phyloP scores from a whole-genome alignment of 2,797 vertebrate genomes.

The Tympanoctomys barrerae region DNA sequence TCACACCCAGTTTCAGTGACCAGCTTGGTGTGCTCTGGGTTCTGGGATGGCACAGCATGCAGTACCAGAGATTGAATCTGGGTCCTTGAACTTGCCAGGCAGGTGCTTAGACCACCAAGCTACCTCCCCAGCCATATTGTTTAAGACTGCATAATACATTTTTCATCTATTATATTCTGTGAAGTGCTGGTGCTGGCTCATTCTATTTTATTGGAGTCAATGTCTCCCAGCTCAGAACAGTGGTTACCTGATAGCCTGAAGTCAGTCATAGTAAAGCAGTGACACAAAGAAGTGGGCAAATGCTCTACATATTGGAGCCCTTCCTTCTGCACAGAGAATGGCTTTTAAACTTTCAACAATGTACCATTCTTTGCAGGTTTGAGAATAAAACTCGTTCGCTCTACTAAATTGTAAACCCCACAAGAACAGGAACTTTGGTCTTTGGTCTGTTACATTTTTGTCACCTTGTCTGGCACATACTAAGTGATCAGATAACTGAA shows the following conservation, averaged over 20 bases:
- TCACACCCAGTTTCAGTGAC: too few species aligned
- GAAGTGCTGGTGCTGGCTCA: background rate
- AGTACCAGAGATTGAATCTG: too few species aligned
- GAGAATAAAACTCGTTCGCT: background rate
- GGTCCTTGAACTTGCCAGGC: too few species aligned
- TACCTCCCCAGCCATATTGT: too few species aligned
- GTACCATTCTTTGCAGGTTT: background rate
- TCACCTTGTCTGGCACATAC: background rate
- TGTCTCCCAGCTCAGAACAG: background rate
- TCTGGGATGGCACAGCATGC: too few species aligned
- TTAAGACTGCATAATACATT: background rate
- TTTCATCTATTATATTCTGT: background rate
- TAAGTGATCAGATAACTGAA: conserved; percentile 41
- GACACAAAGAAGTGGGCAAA: background rate
- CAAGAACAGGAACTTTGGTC: conserved; percentile 18
- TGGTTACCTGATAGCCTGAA: background rate
- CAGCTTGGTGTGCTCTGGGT: too few species aligned
- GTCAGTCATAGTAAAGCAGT: background rate
- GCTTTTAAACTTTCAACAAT: conserved; percentile 11
- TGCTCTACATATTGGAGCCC: background rate
- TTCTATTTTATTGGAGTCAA: background rate
- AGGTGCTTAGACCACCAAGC: too few species aligned
- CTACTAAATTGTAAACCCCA: background rate
- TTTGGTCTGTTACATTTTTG: conserved; percentile 43
- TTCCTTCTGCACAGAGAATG: background rate